phyloP scores from a whole-genome alignment of 2,888 invertebrate species.

The Noctuana brunneofusca region DNA sequence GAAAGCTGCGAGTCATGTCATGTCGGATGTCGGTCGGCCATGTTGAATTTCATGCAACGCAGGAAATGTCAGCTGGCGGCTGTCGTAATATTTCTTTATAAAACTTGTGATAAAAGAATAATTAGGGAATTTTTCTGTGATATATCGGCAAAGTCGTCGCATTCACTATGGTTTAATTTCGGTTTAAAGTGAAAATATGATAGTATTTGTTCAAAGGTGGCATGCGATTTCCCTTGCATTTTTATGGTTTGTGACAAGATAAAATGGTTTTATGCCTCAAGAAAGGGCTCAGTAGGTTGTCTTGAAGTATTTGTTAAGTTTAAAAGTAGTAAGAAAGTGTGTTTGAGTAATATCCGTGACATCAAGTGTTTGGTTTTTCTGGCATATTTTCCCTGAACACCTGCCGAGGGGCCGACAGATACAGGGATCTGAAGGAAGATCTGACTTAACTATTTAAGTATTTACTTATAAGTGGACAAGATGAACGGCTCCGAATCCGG shows the following conservation, averaged over 20 bases:
- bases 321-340: constrained; percentile 68
- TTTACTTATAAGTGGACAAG: constrained; percentile 53
- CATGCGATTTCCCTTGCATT: constrained; percentile 80
- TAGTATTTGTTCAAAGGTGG: constrained; percentile 72
- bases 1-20: constrained; percentile 47
- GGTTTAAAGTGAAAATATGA: constrained; percentile 70
- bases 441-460: constrained; percentile 48
- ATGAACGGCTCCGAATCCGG: constrained; percentile 92
- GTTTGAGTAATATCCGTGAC: constrained; percentile 59
- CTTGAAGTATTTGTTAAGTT: constrained; percentile 56
- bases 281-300: constrained; percentile 58
- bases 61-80: constrained; percentile 83
- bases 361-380: constrained; percentile 57
- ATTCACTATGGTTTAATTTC: constrained; percentile 50
- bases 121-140: constrained; percentile 54
- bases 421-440: constrained; percentile 51
- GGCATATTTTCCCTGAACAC: constrained; percentile 54
- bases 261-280: constrained; percentile 66
- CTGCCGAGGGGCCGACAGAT: constrained; percentile 57
- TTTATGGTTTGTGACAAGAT: constrained; percentile 78
- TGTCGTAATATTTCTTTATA: constrained; percentile 69
- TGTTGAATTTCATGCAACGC: constrained; percentile 82
- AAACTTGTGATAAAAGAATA: constrained; percentile 66
- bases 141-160: constrained; percentile 46
- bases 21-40: constrained; percentile 72